Base-by-base conservation (phyloP, 2,113 vertebrate genomes). In the Phylloscopus trochiloides region DNA sequence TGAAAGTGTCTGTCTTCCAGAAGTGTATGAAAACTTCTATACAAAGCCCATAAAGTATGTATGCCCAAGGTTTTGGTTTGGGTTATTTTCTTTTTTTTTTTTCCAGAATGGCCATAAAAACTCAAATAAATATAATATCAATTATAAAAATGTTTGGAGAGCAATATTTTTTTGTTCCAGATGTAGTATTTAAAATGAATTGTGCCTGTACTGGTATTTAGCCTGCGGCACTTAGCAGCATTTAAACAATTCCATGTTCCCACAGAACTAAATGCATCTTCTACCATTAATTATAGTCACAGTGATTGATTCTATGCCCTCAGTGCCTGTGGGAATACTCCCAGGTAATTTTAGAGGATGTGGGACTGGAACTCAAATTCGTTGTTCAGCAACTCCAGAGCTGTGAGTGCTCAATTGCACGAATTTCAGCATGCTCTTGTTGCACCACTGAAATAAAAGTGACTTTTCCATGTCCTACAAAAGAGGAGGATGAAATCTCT, bases 221-320 rank as follows among this genome's bases (percentile, higher is more conserved):
- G 78, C 84, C 87, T 85, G 55, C 1, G 31, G 54, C 50, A 50
- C 34, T 78, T 65, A 86, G 80, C 54, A 83, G 4, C 43, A 34
- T 92, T 95, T 79, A 89, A 95, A 85, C n/a, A 82, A 72, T 82
- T 77, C 45, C n/a, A 55, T 2, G 0, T 92, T 96, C 70, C 89
- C 52, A 78, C 61, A 74, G 68, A 94, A 89, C 45, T 81, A 80
- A 92, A 92, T 75, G 40, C 15, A 71, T 81, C 28, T 75, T 89
- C 92, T 73, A 43, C 70, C n/a, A 76, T 89, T 94, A 96, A 68
- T 95, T 95, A 85, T 45, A 87, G 45, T 50, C 85, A 78, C 40
- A 73, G 36, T 81, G 73, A 78, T 65, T 81, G 80, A 87, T 78
- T 87, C 29, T 54, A 13, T 72, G 22, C 20, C 20, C 18, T 45